Base-by-base conservation (phyloP, 1,140 invertebrate species). In the Leptopilina clavipes region DNA sequence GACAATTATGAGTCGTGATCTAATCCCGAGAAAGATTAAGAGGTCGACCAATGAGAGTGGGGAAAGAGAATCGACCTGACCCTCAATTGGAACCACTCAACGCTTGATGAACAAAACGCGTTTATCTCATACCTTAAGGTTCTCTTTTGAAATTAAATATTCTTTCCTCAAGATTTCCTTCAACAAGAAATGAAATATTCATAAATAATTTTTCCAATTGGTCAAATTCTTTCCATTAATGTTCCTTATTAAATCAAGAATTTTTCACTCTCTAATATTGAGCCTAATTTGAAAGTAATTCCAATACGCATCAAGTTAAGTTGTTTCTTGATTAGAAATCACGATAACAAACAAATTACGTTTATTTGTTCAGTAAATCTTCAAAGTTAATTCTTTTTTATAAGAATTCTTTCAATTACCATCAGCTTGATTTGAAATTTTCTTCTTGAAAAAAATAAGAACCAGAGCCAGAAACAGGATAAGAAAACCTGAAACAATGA, bases 31-130 rank as follows among this genome's bases (percentile, higher is more conserved):
- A 80, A 45, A 25, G 83, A 86, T 88, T 87, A 88, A 88, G 79
- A 83, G 82, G 82, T 81, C 84, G 80, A 75, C 87, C 87, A 88
- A 88, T 88, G 74, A 77, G 80, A 82, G 75, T 72, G 54, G 75
- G 22, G 19, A 11, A 65, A 65, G 59, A 65, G 78, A 77, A 78
- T 84, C 78, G 75, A 75, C 77, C 77, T 82, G 79, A 82, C 76
- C 82, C 76, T 87, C 86, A 88, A 88, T 88, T 88, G 85, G 78
- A 83, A 78, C 82, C 85, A 87, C 84, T 86, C 86, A 83, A 76
- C 74, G 76, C 59, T 65, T 65, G 25, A 65, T 37, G 59, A 65
- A n/a, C 59, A 65, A 65, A 54, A 81, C 79, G 78, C 77, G 80
- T 80, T 77, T 80, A 71, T 76, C 73, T 54, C 77, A 75, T 84